phyloP scores from a whole-genome alignment of 2,113 vertebrate genomes.

The Tichodroma muraria region DNA sequence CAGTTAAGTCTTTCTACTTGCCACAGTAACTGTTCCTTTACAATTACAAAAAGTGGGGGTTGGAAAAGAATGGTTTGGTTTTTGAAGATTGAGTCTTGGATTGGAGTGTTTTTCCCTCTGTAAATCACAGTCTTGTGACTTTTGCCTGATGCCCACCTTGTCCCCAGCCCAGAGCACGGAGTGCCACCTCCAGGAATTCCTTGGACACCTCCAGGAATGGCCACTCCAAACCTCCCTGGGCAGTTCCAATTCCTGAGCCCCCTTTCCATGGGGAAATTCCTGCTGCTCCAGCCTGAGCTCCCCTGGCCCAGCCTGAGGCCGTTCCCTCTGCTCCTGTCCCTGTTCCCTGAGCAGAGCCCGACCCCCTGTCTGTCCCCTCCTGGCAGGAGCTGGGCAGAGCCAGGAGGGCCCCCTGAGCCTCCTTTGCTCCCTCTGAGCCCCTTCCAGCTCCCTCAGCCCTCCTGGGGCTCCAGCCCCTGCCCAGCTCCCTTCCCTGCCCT shows the following conservation, averaged over 20 bases:
- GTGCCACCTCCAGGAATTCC: background rate
- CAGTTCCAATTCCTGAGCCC: rapidly evolving
- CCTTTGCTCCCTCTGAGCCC: background rate
- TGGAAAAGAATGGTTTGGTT: slow-evolving; percentile 9
- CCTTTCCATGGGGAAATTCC: background rate
- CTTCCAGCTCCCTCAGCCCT: background rate
- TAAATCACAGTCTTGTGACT: background rate
- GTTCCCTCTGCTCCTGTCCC: background rate
- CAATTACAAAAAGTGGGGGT: background rate
- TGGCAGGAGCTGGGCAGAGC: background rate
- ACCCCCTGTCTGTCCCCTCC: background rate
- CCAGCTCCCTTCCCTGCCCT: background rate
- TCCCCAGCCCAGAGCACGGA: background rate
- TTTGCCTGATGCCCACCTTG: rapidly evolving
- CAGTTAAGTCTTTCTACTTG: background rate
- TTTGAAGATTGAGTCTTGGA: background rate
- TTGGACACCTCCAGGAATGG: background rate
- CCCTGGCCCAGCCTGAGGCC: background rate
- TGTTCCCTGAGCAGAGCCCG: background rate
- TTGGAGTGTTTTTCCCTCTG: background rate
- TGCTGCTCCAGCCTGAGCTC: background rate
- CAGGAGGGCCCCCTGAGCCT: background rate
- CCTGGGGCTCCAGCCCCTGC: background rate
- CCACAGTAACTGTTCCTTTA: slow-evolving; percentile 38
- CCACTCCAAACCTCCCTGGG: background rate